Evolutionary conservation across 2,888 invertebrate genomes (phyloP), one percentile per base, ranked within the genome.

Genomic region (Tiliacea citrago): DNA sequence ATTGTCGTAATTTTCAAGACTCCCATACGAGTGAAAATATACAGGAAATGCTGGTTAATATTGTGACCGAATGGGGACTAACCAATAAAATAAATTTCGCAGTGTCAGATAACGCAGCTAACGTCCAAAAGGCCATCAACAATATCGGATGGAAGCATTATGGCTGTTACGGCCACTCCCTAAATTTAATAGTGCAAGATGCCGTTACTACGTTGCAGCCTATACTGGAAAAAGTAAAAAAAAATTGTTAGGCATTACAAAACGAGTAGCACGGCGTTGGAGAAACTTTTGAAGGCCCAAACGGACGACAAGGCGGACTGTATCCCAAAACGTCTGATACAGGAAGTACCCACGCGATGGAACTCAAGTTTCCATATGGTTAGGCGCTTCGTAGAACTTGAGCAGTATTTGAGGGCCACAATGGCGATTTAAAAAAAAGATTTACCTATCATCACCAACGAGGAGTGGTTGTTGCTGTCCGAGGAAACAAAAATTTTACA

Each of bases 311-410:
- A 61, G 35, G 4, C 61, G 9, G 45, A 51, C 39, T 58, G 68
- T 47, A 58, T 58, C 13, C 58, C 60, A 49, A 69, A 69, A 49
- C 60, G 68, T 21, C n/a, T 69, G 10, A 60, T 60, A 39, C 58
- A 88, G 67, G 77, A 79, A 67, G 86, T 89, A 6, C 82, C 86
- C 0, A 89, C 87, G 16, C 57, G 86, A 1, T 90, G 87, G 88
- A 88, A 88, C 47, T 87, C 85, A 0, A 82, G 77, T 13, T 87
- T 80, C 53, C 62, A 83, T 53, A 87, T 88, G 88, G 16, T 88
- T 21, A n/a, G 74, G 39, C 71, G 87, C 1, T 84, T 88, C 62
- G 81, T 86, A 12, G 83, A 86, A 61, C 58, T 89, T 2, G 58
- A 35, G 35, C 29, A 29, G 18, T 58, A 58, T 29, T 29, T 57